A percentile compares a stretch with the other conserved stretches of the same genome.
Conservation (phyloP, 2,797 vertebrate genomes). For the Tragelaphus oryx region DNA sequence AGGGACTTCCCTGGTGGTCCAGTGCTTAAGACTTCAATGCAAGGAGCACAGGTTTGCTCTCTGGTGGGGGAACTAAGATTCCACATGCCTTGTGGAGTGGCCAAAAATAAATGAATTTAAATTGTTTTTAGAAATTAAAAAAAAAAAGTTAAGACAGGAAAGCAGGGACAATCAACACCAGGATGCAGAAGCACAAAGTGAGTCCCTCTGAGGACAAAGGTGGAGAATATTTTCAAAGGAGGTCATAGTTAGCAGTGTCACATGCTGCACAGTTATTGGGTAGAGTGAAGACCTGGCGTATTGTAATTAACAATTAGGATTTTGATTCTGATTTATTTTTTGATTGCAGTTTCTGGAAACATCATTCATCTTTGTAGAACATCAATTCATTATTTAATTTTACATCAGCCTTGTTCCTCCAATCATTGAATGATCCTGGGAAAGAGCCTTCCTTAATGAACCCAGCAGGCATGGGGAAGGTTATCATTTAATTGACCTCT, state of each 20-base stretch:
- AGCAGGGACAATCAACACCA: neutral
- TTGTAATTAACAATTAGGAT: neutral
- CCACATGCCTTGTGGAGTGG: neutral
- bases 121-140: neutral
- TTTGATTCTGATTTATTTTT: neutral
- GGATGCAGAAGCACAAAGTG: neutral
- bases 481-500: neutral
- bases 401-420: neutral
- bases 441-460: neutral
- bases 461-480: neutral
- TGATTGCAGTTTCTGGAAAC: neutral
- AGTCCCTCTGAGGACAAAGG: neutral
- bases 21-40: neutral
- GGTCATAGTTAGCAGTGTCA: neutral
- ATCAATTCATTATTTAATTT: neutral
- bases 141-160: neutral
- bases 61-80: neutral
- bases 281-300: neutral
- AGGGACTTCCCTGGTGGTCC: neutral
- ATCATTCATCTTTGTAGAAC: neutral
- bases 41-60: neutral
- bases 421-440: neutral
- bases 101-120: neutral
- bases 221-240: neutral
- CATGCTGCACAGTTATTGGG: no score